Base-by-base conservation (phyloP, 35 echinoderm and acorn worm species). In the Antedon bifida region DNA sequence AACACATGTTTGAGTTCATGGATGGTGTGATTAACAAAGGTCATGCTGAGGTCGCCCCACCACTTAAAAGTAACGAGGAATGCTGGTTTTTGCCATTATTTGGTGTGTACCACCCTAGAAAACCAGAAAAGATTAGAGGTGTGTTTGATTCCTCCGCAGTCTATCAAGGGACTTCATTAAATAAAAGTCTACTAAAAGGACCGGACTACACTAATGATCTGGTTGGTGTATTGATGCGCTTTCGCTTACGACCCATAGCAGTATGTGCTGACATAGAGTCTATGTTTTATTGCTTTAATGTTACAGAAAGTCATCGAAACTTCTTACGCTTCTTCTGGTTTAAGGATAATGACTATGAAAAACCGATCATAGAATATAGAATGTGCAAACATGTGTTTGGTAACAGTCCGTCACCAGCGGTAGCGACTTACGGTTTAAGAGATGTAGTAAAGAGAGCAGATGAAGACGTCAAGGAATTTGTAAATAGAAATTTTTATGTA, bases 51-150 rank as follows among this genome's bases (percentile, higher is more conserved):
- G 32, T n/a, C 10, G 80, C 82, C 3, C 86, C 87, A 31, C 74
- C 56, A 5, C 4, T 78, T 13, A 28, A 80, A 21, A 1, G 34
- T 29, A 56, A 75, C 23, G 31, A 79, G 30, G 87, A 89, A 42
- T 35, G 82, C 9, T 89, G 87, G 87, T 89, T 79, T 39, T 51
- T 89, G 26, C 87, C 87, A 14, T 32, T 85, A 39, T 89, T 89
- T 79, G 88, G 88, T 17, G 46, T 84, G 1, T 78, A 88, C 36
- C 87, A 88, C 45, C 81, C 76, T 13, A 16, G 74, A 29, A 84
- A 80, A 33, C 17, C 39, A 12, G 83, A 64, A 32, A 44, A 86
- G 46, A 91, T 46, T 34, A 36, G 79, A 45, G 83, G 80, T n/a
- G 84, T 82, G 12, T 84, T 55, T 30, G 79, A 91, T 42, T 83